Evolutionary conservation across 2,113 vertebrate genomes (phyloP).

Genomic region (Sinosuthora webbiana): DNA sequence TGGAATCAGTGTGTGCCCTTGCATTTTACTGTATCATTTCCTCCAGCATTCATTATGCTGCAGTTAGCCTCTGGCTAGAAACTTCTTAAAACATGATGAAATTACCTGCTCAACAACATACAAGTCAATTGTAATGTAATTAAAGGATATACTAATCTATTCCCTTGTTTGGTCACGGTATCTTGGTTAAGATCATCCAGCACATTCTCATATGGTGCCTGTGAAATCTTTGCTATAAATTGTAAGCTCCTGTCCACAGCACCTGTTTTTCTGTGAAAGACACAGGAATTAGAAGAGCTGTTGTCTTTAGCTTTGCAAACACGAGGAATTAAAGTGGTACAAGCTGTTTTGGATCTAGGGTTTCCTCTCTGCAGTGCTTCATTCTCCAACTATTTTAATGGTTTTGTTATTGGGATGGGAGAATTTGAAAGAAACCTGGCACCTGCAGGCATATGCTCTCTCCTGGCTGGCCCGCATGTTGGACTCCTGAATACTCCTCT

Average conservation of each 20-base stretch:
- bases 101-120: neutral
- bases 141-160: neutral
- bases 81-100: conserved; percentile 1
- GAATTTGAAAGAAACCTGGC: neutral
- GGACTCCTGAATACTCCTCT: neutral
- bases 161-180: neutral
- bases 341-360: neutral
- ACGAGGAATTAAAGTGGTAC: neutral
- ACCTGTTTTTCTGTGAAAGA: neutral
- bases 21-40: conserved; percentile 11
- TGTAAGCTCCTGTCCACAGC: neutral
- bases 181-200: neutral
- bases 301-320: neutral
- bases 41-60: neutral
- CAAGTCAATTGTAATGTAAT: conserved; percentile 22
- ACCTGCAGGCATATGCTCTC: fast-evolving
- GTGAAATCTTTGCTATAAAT: neutral
- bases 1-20: neutral
- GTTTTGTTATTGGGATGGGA: neutral
- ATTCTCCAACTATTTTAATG: neutral
- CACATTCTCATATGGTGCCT: neutral
- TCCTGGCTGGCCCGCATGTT: neutral
- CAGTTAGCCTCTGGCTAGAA: conserved; percentile 24
- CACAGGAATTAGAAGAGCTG: neutral
- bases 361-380: neutral